Evolutionary conservation across 1,140 invertebrate genomes (phyloP).

Genomic region (Caenorhabditis inopinata): DNA sequence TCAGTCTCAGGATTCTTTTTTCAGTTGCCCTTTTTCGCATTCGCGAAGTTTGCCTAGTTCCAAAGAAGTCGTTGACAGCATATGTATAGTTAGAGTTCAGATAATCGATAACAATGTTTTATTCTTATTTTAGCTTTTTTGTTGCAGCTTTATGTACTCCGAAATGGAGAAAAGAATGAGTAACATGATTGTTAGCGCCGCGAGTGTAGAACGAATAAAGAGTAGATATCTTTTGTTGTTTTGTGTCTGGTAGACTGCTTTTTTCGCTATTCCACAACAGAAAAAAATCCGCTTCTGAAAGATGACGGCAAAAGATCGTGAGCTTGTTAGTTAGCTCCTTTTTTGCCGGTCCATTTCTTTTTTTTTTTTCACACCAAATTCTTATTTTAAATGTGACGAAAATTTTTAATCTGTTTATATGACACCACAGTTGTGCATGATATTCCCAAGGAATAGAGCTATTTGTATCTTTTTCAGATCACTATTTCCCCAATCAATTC

Average conservation of each 20-base stretch:
- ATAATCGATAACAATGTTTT: conserved; percentile 4
- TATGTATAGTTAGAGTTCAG: not conserved
- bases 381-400: not conserved
- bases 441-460: too few species aligned
- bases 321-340: conserved; percentile 18
- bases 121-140: not conserved
- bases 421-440: too few species aligned
- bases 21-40: not conserved
- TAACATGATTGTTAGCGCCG: conserved; percentile 30
- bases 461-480: too few species aligned
- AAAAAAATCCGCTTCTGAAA: conserved; percentile 12
- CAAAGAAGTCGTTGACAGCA: too few species aligned
- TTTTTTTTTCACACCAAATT: not conserved
- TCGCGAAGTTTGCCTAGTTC: too few species aligned
- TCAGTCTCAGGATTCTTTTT: not conserved
- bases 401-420: not conserved
- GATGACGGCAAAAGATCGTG: not conserved
- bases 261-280: conserved; percentile 7
- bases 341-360: not conserved
- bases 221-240: conserved; percentile 24
- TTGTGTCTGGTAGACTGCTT: conserved; percentile 28
- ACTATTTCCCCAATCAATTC: too few species aligned
- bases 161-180: conserved; percentile 21
- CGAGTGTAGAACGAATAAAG: conserved; percentile 28
- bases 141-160: not conserved